Percentiles rank a stretch among this genome's conserved stretches.
Conservation (phyloP, 2,797 vertebrate genomes). For the Danio kyathit region DNA sequence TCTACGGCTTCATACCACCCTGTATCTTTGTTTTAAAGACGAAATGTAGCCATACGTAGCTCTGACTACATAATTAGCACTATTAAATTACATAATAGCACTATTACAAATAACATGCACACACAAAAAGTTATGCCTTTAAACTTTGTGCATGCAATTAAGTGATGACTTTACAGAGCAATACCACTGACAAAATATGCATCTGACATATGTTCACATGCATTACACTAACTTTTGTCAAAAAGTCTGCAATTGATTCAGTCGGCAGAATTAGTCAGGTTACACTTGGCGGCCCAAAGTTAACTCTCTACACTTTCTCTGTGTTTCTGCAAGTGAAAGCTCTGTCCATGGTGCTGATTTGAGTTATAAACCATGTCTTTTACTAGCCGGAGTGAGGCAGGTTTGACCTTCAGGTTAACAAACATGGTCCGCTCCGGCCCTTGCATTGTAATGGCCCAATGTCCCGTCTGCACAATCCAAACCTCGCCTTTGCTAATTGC, state of each 20-base stretch:
- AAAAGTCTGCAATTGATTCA: not conserved
- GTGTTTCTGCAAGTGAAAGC: constrained; percentile 89
- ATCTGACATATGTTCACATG: not conserved
- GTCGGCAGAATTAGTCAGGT: not conserved
- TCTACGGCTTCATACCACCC: no score
- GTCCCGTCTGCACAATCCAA: constrained; percentile 92
- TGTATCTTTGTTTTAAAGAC: no score
- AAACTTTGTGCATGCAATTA: not conserved
- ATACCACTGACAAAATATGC: not conserved
- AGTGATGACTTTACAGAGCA: not conserved
- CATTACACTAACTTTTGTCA: not conserved
- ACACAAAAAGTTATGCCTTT: not conserved
- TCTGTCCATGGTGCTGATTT: constrained; percentile 95
- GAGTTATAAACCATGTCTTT: constrained; percentile 99
- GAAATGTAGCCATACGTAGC: no score
- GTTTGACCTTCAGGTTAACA: constrained; percentile 95
- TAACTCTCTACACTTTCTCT: constrained; percentile 71
- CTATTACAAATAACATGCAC: no score
- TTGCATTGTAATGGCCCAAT: constrained; percentile 89
- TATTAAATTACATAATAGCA: no score
- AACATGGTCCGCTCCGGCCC: constrained; percentile 91
- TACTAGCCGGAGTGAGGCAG: constrained; percentile 95
- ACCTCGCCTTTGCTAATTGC: constrained; percentile 95
- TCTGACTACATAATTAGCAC: no score
- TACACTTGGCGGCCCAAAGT: not conserved